Percentiles rank a stretch among this genome's conserved stretches.
phyloP scores from a whole-genome alignment of 1,140 invertebrate genomes.

The Halictus rubicundus region DNA sequence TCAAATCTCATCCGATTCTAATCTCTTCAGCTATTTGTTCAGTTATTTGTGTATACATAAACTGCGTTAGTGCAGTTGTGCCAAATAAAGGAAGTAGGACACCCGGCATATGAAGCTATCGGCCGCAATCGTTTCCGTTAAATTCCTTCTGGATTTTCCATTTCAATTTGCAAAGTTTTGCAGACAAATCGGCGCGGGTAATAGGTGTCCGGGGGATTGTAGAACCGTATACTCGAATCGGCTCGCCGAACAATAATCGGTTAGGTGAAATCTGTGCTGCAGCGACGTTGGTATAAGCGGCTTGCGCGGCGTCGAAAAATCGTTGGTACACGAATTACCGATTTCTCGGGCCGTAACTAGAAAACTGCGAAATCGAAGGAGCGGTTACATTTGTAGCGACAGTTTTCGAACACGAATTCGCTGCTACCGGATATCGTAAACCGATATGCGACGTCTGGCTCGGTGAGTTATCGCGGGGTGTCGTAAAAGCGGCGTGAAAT shows the following conservation, averaged over 20 bases:
- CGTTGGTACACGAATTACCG: not conserved
- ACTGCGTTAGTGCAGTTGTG: too few relatives aligned
- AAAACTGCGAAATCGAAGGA: not conserved
- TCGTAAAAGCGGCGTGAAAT: slow-evolving; percentile 16
- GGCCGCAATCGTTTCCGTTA: too few relatives aligned
- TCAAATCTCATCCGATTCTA: too few relatives aligned
- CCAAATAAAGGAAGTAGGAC: too few relatives aligned
- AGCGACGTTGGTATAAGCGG: not conserved
- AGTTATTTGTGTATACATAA: too few relatives aligned
- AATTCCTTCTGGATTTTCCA: too few relatives aligned
- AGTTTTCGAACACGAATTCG: slow-evolving; percentile 22
- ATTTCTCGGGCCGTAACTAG: not conserved
- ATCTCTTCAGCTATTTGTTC: too few relatives aligned
- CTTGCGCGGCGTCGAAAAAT: not conserved
- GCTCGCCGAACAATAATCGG: not conserved
- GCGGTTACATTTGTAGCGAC: slow-evolving; percentile 11
- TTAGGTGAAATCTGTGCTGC: not conserved
- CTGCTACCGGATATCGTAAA: slow-evolving; percentile 29
- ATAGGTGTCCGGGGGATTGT: not conserved
- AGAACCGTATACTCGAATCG: not conserved
- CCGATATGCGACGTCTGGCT: slow-evolving; percentile 8
- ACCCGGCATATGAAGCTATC: too few relatives aligned
- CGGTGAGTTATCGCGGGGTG: slow-evolving; percentile 11
- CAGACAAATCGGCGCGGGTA: not conserved
- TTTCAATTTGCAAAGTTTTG: too few relatives aligned